These are phyloP conservation scores for Exephanes ischioxanthus DNA, from an alignment of 2,888 invertebrate species.

Conservation along the genomic window DNA sequence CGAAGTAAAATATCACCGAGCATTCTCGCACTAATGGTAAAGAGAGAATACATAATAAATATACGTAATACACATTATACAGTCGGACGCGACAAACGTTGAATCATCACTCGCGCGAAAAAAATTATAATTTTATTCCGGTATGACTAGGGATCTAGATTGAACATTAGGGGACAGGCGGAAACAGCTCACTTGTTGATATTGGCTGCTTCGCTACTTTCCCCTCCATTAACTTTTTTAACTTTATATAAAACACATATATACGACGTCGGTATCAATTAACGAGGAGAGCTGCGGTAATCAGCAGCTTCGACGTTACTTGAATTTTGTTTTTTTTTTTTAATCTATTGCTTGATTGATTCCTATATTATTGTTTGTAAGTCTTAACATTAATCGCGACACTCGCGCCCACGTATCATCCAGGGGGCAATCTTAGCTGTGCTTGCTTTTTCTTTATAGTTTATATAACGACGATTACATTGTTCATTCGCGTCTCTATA, in stretches of 20 bases:
- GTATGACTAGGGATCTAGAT: constrained; percentile 65
- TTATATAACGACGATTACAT: constrained; percentile 53
- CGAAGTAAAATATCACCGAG: constrained; percentile 58
- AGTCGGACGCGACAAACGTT: constrained; percentile 64
- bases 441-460: constrained; percentile 12
- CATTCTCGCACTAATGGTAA: constrained; percentile 49
- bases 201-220: constrained; percentile 11
- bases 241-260: constrained; percentile 33
- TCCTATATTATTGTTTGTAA: constrained; percentile 47
- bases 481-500: constrained; percentile 46
- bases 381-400: constrained; percentile 49
- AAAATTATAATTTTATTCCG: constrained; percentile 44
- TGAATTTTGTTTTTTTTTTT: constrained; percentile 3
- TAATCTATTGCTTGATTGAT: constrained; percentile 62
- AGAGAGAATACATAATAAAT: constrained; percentile 63
- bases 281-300: constrained; percentile 12
- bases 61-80: constrained; percentile 63
- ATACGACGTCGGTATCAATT: constrained; percentile 32
- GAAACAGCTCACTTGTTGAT: constrained; percentile 37
- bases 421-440: constrained; percentile 8
- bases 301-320: constrained; percentile 21
- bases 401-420: neutral
- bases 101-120: constrained; percentile 52
- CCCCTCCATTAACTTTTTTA: neutral
- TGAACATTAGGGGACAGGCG: constrained; percentile 54